phyloP scores from a whole-genome alignment of 2,113 vertebrate genomes.

The Phyllostomus hastatus region DNA sequence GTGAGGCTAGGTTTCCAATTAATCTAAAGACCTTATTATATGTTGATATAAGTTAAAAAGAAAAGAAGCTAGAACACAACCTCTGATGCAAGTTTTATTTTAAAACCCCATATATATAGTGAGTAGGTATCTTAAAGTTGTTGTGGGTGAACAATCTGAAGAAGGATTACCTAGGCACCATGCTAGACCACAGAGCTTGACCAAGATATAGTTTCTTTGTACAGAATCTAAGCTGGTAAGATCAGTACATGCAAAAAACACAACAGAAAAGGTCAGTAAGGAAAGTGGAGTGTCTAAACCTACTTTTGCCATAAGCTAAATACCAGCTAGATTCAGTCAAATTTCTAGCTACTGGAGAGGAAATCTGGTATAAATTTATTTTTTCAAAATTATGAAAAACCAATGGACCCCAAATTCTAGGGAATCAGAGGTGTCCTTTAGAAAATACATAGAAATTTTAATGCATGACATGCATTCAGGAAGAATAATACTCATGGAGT shows the following conservation, averaged over 20 bases:
- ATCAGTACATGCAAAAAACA: background rate
- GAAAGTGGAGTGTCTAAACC: background rate
- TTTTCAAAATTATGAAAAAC: constrained; percentile 32
- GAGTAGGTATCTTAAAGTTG: background rate
- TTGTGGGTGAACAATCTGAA: background rate
- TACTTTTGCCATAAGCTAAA: background rate
- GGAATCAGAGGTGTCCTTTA: background rate
- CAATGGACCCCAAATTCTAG: background rate
- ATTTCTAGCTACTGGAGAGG: background rate
- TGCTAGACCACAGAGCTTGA: background rate
- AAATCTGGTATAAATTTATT: background rate
- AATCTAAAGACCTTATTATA: background rate
- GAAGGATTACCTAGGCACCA: background rate
- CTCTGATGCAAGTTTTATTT: background rate
- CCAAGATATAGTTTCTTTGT: background rate
- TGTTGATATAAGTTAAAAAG: background rate
- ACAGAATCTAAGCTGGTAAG: background rate
- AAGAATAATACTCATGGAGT: background rate
- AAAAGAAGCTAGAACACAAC: background rate
- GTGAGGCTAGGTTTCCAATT: background rate
- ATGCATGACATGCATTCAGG: background rate
- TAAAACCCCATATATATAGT: background rate
- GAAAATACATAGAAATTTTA: constrained; percentile 34
- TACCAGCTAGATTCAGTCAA: background rate
- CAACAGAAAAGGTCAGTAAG: background rate